Conservation (phyloP, 1,140 invertebrate genomes). For the Probaryconus sp. region DNA sequence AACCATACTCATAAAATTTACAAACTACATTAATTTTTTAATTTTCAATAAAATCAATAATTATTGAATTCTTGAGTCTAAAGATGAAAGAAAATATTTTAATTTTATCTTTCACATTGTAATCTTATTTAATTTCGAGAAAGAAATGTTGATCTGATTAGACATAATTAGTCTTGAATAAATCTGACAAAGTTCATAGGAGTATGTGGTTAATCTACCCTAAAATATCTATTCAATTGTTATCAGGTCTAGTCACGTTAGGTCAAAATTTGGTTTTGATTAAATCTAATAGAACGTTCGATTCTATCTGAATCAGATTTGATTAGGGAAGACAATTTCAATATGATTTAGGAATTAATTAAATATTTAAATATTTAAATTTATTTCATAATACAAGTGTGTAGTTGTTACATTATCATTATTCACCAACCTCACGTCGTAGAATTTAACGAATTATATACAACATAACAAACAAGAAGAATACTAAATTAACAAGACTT, state of each 20-base stretch:
- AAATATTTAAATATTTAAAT: conserved; percentile 11
- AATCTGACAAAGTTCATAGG: conserved; percentile 35
- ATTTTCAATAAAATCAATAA: conserved; percentile 4
- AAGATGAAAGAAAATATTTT: conserved; percentile 26
- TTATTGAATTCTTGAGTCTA: too few species aligned
- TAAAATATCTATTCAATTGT: conserved; percentile 48
- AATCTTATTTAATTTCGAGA: too few species aligned
- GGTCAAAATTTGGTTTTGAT: conserved; percentile 37
- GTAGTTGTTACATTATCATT: conserved; percentile 23
- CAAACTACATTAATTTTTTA: conserved; percentile 16
- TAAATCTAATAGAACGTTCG: conserved; percentile 13
- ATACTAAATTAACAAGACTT: conserved; percentile 59
- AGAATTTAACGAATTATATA: conserved; percentile 50
- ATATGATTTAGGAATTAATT: conserved; percentile 16
- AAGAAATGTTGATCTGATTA: too few species aligned
- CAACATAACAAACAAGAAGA: conserved; percentile 55
- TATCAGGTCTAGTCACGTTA: conserved; percentile 58
- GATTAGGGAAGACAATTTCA: conserved; percentile 8
- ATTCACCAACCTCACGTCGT: conserved; percentile 31
- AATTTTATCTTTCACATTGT: conserved; percentile 9
- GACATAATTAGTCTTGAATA: conserved; percentile 44
- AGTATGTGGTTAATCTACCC: conserved; percentile 40
- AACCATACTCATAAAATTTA: too few species aligned
- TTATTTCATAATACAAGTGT: conserved; percentile 9
- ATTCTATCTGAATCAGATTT: conserved; percentile 16